Evolutionary conservation across 1,140 invertebrate species (phyloP).

Genomic region (Drosophila orosa): DNA sequence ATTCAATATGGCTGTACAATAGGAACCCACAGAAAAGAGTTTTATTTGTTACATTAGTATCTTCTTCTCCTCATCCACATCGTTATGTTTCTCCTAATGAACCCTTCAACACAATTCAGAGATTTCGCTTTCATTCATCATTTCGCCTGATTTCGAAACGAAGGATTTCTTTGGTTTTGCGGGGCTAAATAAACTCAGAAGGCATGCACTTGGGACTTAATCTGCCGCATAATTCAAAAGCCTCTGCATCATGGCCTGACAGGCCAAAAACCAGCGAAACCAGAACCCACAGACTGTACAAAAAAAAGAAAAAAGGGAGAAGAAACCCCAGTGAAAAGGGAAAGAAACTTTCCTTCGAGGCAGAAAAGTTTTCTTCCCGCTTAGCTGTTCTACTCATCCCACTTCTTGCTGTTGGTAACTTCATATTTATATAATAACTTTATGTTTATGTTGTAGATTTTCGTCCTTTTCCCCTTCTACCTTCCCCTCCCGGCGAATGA

Average conservation of each 20-base stretch:
- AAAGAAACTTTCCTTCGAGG: constrained; percentile 47
- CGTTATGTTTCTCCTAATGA: constrained; percentile 36
- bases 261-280: constrained; percentile 47
- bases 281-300: constrained; percentile 13
- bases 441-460: constrained; percentile 80
- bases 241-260: constrained; percentile 51
- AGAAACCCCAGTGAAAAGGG: constrained; percentile 24
- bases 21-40: background rate
- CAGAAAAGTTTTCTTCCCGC: constrained; percentile 59
- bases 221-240: constrained; percentile 74
- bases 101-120: constrained; percentile 43
- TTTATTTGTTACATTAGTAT: constrained; percentile 2
- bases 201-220: constrained; percentile 74
- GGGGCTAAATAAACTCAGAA: constrained; percentile 64
- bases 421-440: constrained; percentile 82
- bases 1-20: background rate
- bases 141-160: constrained; percentile 27
- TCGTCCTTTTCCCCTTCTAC: constrained; percentile 13
- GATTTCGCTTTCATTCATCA: constrained; percentile 37
- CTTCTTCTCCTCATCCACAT: constrained; percentile 1
- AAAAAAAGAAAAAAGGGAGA: constrained; percentile 12
- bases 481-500: constrained; percentile 16
- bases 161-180: constrained; percentile 22
- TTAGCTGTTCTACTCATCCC: constrained; percentile 20
- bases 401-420: constrained; percentile 50